Base-by-base conservation (phyloP, 2,888 invertebrate species). In the Torymus aiolomorphi region DNA sequence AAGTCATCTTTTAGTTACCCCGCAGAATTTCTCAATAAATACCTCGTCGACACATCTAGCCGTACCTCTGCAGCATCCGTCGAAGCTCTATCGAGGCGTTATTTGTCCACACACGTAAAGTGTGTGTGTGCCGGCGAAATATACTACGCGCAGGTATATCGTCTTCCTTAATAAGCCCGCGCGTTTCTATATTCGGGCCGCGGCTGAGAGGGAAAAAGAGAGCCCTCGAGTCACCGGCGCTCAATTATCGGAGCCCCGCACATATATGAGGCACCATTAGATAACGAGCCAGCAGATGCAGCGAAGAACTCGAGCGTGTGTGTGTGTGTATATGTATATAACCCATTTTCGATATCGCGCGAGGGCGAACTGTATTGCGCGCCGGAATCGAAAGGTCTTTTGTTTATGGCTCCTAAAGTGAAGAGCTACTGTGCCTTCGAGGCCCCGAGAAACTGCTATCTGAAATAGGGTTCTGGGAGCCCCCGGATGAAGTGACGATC, bases 261-360 rank as follows among this genome's bases (percentile, higher is more conserved):
- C 20, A 84, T 85, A 86, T 85, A 88, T 86, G 87, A 87, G 86
- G 85, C 86, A 86, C 87, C 88, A 89, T 90, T 90, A 90, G 90
- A 89, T 89, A 90, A 89, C 89, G 88, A 89, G 88, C 84, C 82
- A 86, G 88, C 88, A 89, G 89, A 89, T 89, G 89, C 86, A 82
- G 31, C 76, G 42, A 42, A 42, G 42, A 42, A 42, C 42, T 8
- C 72, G 69, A 59, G 42, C 31, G 52, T 31, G 20, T 24, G 31
- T 63, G 2, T 20, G 10, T 2, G 10, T 52, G 14, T 51, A 66
- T 62, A 42, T 57, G 61, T 52, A 56, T 69, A 56, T 66, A 72
- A 66, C 16, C 66, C 31, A 70, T 66, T 75, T 70, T 56, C 65
- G 63, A 69, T 70, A 70, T 63, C 74, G 67, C 66, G 69, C 80